phyloP scores from a whole-genome alignment of 1,140 invertebrate species.

The Antheraea pernyi region DNA sequence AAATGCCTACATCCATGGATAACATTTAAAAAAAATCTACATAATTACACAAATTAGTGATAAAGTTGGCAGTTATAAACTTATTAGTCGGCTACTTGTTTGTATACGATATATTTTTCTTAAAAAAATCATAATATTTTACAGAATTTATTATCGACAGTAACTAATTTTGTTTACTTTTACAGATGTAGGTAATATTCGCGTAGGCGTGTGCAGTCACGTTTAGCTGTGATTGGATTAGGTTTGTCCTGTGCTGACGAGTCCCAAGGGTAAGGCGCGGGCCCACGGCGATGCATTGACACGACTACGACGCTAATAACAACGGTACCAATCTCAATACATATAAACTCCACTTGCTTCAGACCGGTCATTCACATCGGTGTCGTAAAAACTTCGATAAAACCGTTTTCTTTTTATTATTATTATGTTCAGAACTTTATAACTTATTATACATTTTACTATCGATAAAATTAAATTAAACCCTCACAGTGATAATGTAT shows the following conservation, averaged over 20 bases:
- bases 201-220: conserved; percentile 55
- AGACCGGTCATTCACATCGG: conserved; percentile 48
- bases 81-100: too few species aligned
- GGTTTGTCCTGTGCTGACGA: conserved; percentile 61
- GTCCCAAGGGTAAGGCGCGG: conserved; percentile 49
- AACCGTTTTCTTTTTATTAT: conserved; percentile 52
- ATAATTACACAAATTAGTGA: too few species aligned
- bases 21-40: too few species aligned
- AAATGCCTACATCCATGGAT: too few species aligned
- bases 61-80: too few species aligned
- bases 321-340: conserved; percentile 45
- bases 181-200: background rate
- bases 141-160: background rate
- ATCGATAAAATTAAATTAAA: conserved; percentile 2
- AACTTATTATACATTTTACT: background rate
- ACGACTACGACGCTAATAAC: conserved; percentile 47
- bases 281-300: conserved; percentile 57
- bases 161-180: background rate
- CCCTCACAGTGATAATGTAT: background rate
- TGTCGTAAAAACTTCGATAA: conserved; percentile 56
- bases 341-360: conserved; percentile 54
- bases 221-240: conserved; percentile 72
- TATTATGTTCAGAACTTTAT: conserved; percentile 15
- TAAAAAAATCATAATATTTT: background rate
- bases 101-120: too few species aligned